Evolutionary conservation across 2,888 invertebrate species (phyloP).

Genomic region (Mycalesis mineus): DNA sequence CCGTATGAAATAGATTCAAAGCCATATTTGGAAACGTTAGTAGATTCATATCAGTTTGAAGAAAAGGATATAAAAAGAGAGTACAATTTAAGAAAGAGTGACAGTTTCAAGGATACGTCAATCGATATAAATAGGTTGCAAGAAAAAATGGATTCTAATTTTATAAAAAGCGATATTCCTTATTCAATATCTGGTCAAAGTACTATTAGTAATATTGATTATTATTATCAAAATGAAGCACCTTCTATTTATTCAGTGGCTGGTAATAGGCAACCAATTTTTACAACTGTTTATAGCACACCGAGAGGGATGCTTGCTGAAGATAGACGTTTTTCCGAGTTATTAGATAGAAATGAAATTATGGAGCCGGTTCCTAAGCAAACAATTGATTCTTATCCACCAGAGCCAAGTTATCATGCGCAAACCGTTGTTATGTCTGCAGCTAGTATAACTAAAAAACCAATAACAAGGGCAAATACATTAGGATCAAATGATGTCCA

Average conservation of each 20-base stretch:
- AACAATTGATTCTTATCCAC: constrained; percentile 67
- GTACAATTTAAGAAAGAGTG: constrained; percentile 48
- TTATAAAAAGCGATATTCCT: constrained; percentile 50
- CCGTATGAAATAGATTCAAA: constrained; percentile 63
- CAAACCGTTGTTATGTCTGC: constrained; percentile 73
- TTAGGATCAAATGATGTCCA: constrained; percentile 73
- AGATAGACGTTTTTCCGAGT: constrained; percentile 82
- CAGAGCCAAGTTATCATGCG: constrained; percentile 78
- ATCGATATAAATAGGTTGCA: constrained; percentile 56
- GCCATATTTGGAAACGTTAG: constrained; percentile 76
- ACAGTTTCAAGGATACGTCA: constrained; percentile 50
- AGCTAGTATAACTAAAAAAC: constrained; percentile 60
- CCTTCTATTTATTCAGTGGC: constrained; percentile 87
- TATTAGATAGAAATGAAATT: constrained; percentile 80
- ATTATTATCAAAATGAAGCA: constrained; percentile 73
- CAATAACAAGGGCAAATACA: constrained; percentile 79
- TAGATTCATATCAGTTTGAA: constrained; percentile 72
- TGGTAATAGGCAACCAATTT: constrained; percentile 83
- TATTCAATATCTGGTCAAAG: constrained; percentile 49
- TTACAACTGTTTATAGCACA: constrained; percentile 86
- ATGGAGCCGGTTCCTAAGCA: constrained; percentile 53
- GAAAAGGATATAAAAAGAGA: constrained; percentile 55
- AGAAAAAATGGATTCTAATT: constrained; percentile 51
- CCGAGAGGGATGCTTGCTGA: constrained; percentile 81
- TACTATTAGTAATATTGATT: constrained; percentile 62